Conservation (phyloP, 2,797 vertebrate genomes). For the Podargus strigoides region DNA sequence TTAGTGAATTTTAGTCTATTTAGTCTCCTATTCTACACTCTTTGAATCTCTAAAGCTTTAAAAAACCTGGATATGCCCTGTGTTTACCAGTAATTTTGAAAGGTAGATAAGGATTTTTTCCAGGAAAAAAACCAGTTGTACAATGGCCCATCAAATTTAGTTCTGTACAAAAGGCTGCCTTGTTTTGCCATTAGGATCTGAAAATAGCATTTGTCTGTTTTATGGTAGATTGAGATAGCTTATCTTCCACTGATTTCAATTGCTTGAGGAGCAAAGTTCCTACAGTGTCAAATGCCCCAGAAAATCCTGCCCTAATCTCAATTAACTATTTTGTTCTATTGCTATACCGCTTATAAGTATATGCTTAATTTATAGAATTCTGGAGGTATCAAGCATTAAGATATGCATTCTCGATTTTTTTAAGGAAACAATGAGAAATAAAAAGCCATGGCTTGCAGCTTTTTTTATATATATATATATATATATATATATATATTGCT, state of each 20-base stretch:
- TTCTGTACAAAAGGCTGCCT: not conserved
- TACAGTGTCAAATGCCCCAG: not conserved
- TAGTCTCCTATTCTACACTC: not conserved
- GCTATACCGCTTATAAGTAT: not conserved
- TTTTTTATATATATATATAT: too few relatives aligned
- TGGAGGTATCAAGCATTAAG: not conserved
- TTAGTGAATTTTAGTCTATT: not conserved
- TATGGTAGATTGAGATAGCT: not conserved
- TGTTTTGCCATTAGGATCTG: too few relatives aligned
- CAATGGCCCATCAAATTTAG: not conserved
- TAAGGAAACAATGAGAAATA: not conserved
- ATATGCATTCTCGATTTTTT: not conserved
- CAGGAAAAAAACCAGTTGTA: not conserved
- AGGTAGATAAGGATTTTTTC: not conserved
- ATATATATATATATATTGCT: too few relatives aligned
- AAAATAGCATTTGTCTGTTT: not conserved
- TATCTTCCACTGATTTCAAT: not conserved
- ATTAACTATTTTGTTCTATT: not conserved
- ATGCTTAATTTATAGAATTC: not conserved
- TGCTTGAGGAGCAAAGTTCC: not conserved
- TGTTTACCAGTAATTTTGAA: not conserved
- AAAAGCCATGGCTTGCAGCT: not conserved
- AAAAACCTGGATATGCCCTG: not conserved
- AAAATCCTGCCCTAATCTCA: not conserved
- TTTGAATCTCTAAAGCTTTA: not conserved